Conservation (phyloP, 2,888 invertebrate genomes). For the Dicycla oo region DNA sequence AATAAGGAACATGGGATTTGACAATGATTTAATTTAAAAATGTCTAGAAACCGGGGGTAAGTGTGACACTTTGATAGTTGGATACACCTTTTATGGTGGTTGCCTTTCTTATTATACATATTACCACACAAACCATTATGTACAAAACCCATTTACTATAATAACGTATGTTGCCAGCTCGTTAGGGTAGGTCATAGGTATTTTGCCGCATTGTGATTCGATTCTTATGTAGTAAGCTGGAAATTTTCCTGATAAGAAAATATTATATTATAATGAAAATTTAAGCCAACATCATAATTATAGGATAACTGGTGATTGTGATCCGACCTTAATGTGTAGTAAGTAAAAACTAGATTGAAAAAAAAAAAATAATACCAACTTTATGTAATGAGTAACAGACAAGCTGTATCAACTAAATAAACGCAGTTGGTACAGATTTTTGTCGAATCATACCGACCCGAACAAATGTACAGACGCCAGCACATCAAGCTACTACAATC, state of each 20-base stretch:
- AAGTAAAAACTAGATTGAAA: constrained; percentile 5
- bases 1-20: background rate
- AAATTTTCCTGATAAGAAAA: constrained; percentile 7
- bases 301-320: constrained; percentile 25
- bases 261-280: background rate
- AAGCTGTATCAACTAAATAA: background rate
- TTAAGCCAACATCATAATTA: constrained; percentile 6
- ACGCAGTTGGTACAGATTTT: background rate
- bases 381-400: no score
- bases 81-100: background rate
- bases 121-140: background rate
- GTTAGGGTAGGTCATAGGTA: background rate
- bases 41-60: background rate
- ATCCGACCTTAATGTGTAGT: constrained; percentile 21
- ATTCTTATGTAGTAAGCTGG: constrained; percentile 19
- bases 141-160: background rate
- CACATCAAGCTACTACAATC: no score
- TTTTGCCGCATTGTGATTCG: constrained; percentile 43
- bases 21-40: background rate
- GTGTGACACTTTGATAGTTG: background rate
- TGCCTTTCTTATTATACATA: background rate
- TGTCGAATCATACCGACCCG: background rate
- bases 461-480: no score
- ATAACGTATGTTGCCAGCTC: constrained; percentile 4
- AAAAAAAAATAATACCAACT: background rate